A percentile compares a stretch with the other conserved stretches of the same genome.
Evolutionary conservation across 2,797 vertebrate genomes (phyloP).

Genomic region (Oceanodroma leucorhoa): DNA sequence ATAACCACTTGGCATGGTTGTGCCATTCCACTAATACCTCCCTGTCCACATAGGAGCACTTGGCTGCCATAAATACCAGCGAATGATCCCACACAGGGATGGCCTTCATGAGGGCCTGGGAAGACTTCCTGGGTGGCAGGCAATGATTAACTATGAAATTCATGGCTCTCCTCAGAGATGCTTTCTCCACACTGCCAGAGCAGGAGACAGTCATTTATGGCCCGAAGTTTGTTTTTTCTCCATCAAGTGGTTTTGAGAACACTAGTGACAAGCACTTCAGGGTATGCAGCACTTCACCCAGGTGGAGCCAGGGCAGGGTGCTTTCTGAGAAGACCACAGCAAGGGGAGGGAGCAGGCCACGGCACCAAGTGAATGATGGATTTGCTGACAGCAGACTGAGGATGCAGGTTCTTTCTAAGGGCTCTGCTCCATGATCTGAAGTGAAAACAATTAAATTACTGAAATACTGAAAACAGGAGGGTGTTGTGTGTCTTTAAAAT

Average conservation of each 20-base stretch:
- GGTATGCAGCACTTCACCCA: background rate
- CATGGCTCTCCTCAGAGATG: background rate
- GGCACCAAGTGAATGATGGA: accelerated
- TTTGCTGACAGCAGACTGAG: background rate
- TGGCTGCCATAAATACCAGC: background rate
- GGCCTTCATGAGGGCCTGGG: background rate
- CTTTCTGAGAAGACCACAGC: background rate
- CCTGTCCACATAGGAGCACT: background rate
- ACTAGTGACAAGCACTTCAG: background rate
- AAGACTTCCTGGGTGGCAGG: background rate
- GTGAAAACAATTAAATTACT: background rate
- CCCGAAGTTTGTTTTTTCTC: background rate
- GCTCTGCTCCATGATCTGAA: background rate
- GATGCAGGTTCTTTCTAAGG: background rate
- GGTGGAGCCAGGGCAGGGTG: background rate
- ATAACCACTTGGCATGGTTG: background rate
- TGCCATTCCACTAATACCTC: background rate
- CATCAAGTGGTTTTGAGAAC: background rate
- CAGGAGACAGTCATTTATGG: background rate
- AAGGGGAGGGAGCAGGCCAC: background rate
- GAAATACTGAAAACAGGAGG: background rate
- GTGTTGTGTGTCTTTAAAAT: background rate
- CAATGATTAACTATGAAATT: background rate
- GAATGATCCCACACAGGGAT: background rate
- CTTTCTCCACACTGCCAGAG: background rate